phyloP scores from a whole-genome alignment of 2,888 invertebrate species.

The Troglohyphantes excavatus region DNA sequence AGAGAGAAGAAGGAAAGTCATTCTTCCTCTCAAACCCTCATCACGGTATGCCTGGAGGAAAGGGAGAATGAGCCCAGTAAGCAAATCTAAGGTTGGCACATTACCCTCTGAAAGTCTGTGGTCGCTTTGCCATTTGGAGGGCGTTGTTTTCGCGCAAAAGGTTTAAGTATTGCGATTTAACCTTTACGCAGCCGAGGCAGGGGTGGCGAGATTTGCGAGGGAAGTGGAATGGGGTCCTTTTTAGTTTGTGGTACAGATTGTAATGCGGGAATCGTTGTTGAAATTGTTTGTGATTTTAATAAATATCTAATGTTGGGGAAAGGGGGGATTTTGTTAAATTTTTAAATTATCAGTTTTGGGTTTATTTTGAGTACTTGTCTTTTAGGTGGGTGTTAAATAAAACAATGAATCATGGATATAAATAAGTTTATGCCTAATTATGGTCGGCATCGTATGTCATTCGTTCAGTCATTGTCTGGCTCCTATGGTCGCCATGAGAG shows the following conservation, averaged over 20 bases:
- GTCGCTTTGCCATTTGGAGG: slow-evolving; percentile 29
- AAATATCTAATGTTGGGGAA: too few species aligned
- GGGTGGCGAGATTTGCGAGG: background rate
- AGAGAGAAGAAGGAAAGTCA: slow-evolving; percentile 20
- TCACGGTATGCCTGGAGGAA: slow-evolving; percentile 45
- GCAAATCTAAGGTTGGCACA: slow-evolving; percentile 51
- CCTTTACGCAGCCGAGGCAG: background rate
- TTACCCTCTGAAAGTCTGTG: slow-evolving; percentile 41
- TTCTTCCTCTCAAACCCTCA: slow-evolving; percentile 52
- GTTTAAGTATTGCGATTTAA: slow-evolving; percentile 17
- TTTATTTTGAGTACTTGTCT: too few species aligned
- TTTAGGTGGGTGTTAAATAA: too few species aligned
- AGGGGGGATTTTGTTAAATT: too few species aligned
- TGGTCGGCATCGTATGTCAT: too few species aligned
- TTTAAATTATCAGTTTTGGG: too few species aligned
- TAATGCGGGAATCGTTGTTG: too few species aligned
- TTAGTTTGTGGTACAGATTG: background rate
- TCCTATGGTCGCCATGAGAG: too few species aligned
- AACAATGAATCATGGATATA: too few species aligned
- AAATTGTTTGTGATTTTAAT: too few species aligned
- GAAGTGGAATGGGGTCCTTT: background rate
- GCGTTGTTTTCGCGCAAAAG: background rate
- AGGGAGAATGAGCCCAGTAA: slow-evolving; percentile 48
- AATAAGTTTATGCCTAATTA: too few species aligned
- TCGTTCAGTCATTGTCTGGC: too few species aligned